Conservation (phyloP, 2,888 invertebrate species). For the Taphrorychus bicolor region DNA sequence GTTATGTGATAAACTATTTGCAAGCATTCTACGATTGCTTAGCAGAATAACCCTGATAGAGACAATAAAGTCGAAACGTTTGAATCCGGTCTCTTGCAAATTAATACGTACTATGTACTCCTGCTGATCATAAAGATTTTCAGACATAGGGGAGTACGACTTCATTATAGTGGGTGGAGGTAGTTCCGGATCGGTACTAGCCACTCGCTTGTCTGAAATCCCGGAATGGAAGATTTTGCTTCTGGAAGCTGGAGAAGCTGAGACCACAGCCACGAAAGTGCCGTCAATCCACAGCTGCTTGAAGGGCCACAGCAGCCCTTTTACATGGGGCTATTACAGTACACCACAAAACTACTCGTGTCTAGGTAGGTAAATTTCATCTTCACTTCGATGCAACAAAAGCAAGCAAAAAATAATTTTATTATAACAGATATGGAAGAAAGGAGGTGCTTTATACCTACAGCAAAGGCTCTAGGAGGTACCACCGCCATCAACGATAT, state of each 20-base stretch:
- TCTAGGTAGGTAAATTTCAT: constrained; percentile 24
- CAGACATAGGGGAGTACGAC: constrained; percentile 60
- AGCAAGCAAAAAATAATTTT: not conserved
- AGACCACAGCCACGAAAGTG: constrained; percentile 63
- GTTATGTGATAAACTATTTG: no score
- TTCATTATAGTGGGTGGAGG: constrained; percentile 75
- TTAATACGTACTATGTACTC: no score
- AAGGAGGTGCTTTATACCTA: constrained; percentile 25
- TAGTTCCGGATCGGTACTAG: constrained; percentile 73
- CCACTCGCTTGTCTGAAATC: constrained; percentile 73
- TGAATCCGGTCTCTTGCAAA: no score
- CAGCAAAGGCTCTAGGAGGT: constrained; percentile 63
- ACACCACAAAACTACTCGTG: constrained; percentile 57
- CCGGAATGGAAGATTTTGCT: constrained; percentile 68
- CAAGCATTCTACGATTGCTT: no score
- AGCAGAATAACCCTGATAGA: no score
- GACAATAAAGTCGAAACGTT: no score
- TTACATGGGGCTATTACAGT: constrained; percentile 62
- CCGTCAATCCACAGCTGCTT: constrained; percentile 56
- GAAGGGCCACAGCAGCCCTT: constrained; percentile 20
- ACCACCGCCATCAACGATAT: constrained; percentile 59
- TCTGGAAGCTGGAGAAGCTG: constrained; percentile 69
- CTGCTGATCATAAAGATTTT: no score
- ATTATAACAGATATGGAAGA: constrained; percentile 23
- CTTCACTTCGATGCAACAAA: not conserved